Evolutionary conservation across 2,797 vertebrate genomes (phyloP), one percentile per base, ranked within the genome.

Genomic region (Merluccius polli): DNA sequence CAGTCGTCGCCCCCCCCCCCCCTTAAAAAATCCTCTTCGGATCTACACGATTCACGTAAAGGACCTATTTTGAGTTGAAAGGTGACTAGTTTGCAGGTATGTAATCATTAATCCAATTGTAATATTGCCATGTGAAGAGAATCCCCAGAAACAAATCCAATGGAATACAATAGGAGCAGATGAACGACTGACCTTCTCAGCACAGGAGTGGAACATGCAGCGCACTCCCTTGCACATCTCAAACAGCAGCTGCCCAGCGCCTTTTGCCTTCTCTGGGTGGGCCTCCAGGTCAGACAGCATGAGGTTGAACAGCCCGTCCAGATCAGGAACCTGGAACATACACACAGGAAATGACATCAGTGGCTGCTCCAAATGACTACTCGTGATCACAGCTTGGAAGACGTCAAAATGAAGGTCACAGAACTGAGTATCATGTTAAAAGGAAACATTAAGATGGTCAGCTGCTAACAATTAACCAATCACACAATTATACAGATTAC

Each of bases 141-240:
- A 41, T 59, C 52, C 52, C 7, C 52, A 59, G 21, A 65, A 27
- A 65, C 59, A 24, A 24, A 63, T 24, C 24, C 21, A 59, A 9
- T 59, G n/a, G 1, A 32, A 31, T 30, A 9, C 6, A 21, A 21
- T 18, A 31, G 13, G 30, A 32, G 30, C 29, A 13, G 29, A 69
- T 8, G 24, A n/a, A 31, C 13, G 73, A 75, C 82, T 96, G 90
- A 98, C 98, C 77, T 80, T 94, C 73, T 88, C 87, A 12, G 96
- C 82, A 41, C 95, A 97, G 16, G 98, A 99, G 85, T 99, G 98
- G 82, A 99, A 97, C 96, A 97, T 98, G 84, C 94, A 93, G 78
- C 94, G 91, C 79, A 99, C 96, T 52, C 98, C 98, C 93, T 93
- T 97, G 90, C 96, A 98, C 95, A 98, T 98, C 88, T 98, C 96